Evolutionary conservation across 2,888 invertebrate species (phyloP).

Genomic region (Alentia gelatinosa): DNA sequence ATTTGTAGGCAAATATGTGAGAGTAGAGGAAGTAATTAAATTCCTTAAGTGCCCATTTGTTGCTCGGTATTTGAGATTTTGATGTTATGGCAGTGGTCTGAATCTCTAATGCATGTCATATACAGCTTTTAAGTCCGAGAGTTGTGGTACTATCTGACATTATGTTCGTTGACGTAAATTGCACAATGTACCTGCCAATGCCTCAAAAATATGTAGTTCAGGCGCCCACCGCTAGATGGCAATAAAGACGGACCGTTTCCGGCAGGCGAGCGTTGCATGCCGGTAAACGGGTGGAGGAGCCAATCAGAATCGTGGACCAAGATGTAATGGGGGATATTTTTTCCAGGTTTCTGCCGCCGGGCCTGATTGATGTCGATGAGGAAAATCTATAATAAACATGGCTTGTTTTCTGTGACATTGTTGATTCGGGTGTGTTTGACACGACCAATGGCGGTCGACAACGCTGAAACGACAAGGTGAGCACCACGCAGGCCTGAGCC

Average conservation of each 20-base stretch:
- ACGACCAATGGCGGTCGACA: not conserved
- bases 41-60: not conserved
- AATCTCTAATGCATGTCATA: not conserved
- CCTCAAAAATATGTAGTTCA: not conserved
- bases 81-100: not conserved
- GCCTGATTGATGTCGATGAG: not conserved
- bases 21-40: not conserved
- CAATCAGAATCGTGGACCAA: not conserved
- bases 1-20: no score
- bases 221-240: not conserved
- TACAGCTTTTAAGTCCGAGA: not conserved
- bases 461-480: no score
- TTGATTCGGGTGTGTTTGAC: not conserved
- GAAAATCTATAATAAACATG: conserved; percentile 26
- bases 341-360: not conserved
- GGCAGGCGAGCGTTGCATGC: conserved; percentile 33
- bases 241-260: conserved; percentile 32
- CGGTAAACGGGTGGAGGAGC: not conserved
- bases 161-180: not conserved
- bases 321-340: conserved; percentile 22
- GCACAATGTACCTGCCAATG: not conserved
- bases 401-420: not conserved
- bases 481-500: no score
- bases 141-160: not conserved
- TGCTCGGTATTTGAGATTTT: not conserved